Evolutionary conservation across 2,113 vertebrate species (phyloP), one percentile per base, ranked within the genome.

Genomic region (Clarias magur): DNA sequence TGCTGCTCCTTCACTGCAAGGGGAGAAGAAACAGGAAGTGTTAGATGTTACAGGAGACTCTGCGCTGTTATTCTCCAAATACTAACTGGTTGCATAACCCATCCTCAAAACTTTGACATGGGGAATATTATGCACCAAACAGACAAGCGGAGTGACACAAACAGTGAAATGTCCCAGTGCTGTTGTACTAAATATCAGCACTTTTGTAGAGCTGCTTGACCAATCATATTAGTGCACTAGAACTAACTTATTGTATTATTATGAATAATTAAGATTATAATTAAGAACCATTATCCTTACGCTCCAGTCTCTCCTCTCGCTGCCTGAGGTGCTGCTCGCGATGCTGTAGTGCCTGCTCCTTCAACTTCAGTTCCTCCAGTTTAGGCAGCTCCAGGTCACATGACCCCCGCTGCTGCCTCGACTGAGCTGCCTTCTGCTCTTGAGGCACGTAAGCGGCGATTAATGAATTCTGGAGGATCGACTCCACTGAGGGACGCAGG

Each of bases 401-500:
- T 0, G 92, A 91, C 83, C 88, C 95, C 25, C 90, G 68, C 0
- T 88, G 88, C 62, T 86, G 93, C 62, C 89, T 94, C 42, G 91
- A 92, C 59, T 90, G 88, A 42, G 91, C 93, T 90, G 89, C 95
- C 76, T 91, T 95, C 82, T 96, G 95, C 88, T 99, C 96, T 87
- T 97, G 96, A 0, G 89, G 80, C 54, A 96, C 96, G 9, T 94
- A 83, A 0, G 92, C 91, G 4, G 94, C 94, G 92, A 99, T 93
- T 90, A 99, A 92, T 53, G 93, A 92, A 87, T 94, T 96, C 92
- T 96, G 96, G 17, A 99, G 94, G 82, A 99, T 98, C 68, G 97
- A 96, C 91, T 99, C 98, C 84, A 99, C 97, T 1, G 98, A 98
- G n/a, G 98, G 98, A 75, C 98, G 95, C 86, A 97, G 93, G 42